Conservation (phyloP, 2,797 vertebrate species). For the Chaenodraco wilsoni region DNA sequence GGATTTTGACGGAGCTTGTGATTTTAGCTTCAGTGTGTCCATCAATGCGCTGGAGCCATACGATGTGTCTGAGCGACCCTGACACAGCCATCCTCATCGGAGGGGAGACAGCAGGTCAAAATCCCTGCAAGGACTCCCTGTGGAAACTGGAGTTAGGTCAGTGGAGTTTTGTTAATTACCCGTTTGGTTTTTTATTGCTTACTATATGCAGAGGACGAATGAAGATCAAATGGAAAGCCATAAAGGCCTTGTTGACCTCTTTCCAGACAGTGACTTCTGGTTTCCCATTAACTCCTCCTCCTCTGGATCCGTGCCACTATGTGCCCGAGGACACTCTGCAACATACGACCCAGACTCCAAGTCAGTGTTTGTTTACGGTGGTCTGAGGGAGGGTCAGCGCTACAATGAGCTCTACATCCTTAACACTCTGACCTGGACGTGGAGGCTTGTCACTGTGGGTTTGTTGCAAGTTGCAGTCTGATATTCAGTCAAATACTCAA, state of each 20-base stretch:
- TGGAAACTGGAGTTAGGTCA: conserved; percentile 92
- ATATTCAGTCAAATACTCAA: not conserved
- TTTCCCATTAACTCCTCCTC: conserved; percentile 83
- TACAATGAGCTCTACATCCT: conserved; percentile 86
- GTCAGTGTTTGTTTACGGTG: conserved; percentile 88
- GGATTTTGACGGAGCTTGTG: conserved; percentile 7
- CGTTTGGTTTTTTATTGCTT: not conserved
- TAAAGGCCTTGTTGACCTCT: conserved; percentile 1
- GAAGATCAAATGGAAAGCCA: not conserved
- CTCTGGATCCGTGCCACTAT: conserved; percentile 70
- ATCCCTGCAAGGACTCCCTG: conserved; percentile 78
- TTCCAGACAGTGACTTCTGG: conserved; percentile 90
- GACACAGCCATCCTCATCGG: conserved; percentile 89
- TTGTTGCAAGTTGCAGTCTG: conserved; percentile 24
- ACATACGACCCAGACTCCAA: conserved; percentile 89
- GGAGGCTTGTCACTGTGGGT: conserved; percentile 87
- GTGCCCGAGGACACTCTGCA: conserved; percentile 86
- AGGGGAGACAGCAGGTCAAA: conserved; percentile 83
- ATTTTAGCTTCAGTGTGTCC: conserved; percentile 82
- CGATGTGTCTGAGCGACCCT: conserved; percentile 88
- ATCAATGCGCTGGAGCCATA: conserved; percentile 89
- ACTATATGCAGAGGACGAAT: not conserved
- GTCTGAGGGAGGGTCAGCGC: conserved; percentile 83
- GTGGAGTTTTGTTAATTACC: conserved; percentile 8
- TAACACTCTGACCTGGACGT: conserved; percentile 90